Evolutionary conservation across 2,113 vertebrate species (phyloP), one percentile per base, ranked within the genome.

Genomic region (Cyanocitta stelleri): DNA sequence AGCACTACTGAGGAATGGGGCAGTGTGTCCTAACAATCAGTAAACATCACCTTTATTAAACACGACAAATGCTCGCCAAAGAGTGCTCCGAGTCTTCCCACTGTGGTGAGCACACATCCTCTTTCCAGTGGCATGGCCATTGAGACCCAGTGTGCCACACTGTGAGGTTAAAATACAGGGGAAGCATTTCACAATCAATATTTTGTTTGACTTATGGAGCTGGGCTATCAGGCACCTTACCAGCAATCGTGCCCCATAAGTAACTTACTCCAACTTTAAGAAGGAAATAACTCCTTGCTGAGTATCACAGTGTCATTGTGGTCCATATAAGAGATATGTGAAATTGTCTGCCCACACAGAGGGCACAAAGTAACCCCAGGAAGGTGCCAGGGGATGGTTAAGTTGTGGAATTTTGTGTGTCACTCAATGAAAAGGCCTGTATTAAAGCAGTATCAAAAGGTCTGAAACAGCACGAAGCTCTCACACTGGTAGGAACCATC

Each of bases 1-100:
- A 58, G 80, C 4, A 5, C 64, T 55, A 7, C 63, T 75, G 48
- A 81, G 43, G 46, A 68, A 62, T 0, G 2, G 44, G 61, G 49
- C 32, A 56, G 33, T 21, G 44, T 35, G 61, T 7, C 1, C 54
- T 52, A 18, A 30, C 11, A 3, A 22, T 22, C 51, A 4, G 4
- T 39, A 85, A 95, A 85, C 75, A 80, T 37, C 33, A 89, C 59
- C 81, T 86, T 55, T 23, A 76, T 16, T 49, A 43, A 46, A 62
- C 63, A n/a, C 0, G 1, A 37, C 46, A 79, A 85, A 90, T 3
- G 46, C 26, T 56, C 1, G 0, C 29, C 62, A 44, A 41, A 27
- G 71, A 90, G 21, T 1, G 0, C 1, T 1, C 7, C 0, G 0
- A 52, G 32, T 22, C 26, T 26, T 55, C 52, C 69, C 2, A 0